Evolutionary conservation across 2,113 vertebrate species (phyloP).

Genomic region (Chloropsis hardwickii): DNA sequence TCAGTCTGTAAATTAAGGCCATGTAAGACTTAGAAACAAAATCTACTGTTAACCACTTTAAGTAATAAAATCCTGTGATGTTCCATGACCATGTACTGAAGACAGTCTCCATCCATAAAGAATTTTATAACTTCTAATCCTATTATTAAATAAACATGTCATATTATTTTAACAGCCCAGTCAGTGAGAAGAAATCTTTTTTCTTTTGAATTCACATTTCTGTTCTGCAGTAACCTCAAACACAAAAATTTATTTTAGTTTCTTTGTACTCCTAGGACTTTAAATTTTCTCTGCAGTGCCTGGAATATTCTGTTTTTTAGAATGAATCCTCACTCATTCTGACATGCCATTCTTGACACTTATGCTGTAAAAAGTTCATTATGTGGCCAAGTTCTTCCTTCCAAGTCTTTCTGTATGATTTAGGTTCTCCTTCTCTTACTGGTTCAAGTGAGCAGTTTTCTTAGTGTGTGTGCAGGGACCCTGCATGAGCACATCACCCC

Average conservation of each 20-base stretch:
- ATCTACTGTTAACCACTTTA: background rate
- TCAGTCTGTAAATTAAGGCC: background rate
- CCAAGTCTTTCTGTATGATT: background rate
- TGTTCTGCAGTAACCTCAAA: background rate
- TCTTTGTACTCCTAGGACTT: background rate
- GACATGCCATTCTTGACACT: background rate
- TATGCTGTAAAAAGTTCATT: background rate
- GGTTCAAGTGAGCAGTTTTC: background rate
- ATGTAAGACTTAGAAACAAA: background rate
- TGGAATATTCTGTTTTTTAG: background rate
- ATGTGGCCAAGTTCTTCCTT: background rate
- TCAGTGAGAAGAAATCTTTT: background rate
- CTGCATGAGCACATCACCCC: rapidly evolving
- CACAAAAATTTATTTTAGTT: background rate
- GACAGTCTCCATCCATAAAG: background rate
- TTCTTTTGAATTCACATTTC: background rate
- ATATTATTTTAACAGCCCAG: background rate
- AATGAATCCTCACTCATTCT: background rate
- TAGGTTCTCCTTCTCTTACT: background rate
- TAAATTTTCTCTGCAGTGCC: background rate
- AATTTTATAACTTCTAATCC: background rate
- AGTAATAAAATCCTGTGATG: background rate
- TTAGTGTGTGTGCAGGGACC: background rate
- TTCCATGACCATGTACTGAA: background rate
- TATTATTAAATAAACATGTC: background rate